Base-by-base conservation (phyloP, 2,113 vertebrate species). In the Pterophyllum scalare region DNA sequence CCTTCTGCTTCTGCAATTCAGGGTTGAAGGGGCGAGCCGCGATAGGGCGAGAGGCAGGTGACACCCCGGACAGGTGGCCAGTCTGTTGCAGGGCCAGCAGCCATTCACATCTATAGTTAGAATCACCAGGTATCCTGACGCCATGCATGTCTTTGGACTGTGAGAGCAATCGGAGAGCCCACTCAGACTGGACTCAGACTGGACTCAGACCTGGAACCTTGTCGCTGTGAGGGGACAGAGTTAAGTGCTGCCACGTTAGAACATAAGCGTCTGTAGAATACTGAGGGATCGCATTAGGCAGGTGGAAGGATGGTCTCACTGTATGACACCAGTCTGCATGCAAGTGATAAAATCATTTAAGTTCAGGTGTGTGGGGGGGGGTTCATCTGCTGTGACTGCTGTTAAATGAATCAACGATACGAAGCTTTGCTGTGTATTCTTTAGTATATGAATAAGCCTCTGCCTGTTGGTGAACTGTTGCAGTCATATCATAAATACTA, bases 251-350 rank as follows among this genome's bases (percentile, higher is more conserved):
- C 35, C 15, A 38, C 65, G 65, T 20, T 4, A 40, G 22, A 79
- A 24, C 38, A 52, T 38, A 33, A 31, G 26, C 57, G 62, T 19
- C 15, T 17, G 11, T 12, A 38, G 40, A 2, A 52, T 52, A 46
- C 24, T 33, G 67, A 31, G 19, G 3, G 0, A 0, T 82, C 40
- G 4, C 15, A 60, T 12, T 4, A 61, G 46, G 56, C 86, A 82
- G 86, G 85, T 89, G 82, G 77, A 87, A 56, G 60, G n/a, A 82
- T 9, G 7, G 24, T 88, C 84, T 82, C 67, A 49, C 57, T 58
- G 35, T 62, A 81, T 7, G 89, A 38, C 20, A 60, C 28, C 26
- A 10, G 80, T 19, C 38, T 6, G 4, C 65, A 31, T 8, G 43
- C 65, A 70, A 49, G 43, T 8, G 17, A 72, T 54, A 1, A 54